Percentiles rank a stretch among this genome's conserved stretches.
These are phyloP conservation scores for Acanthurus tractus DNA, from an alignment of 2,797 vertebrate species.

Conservation along the genomic window DNA sequence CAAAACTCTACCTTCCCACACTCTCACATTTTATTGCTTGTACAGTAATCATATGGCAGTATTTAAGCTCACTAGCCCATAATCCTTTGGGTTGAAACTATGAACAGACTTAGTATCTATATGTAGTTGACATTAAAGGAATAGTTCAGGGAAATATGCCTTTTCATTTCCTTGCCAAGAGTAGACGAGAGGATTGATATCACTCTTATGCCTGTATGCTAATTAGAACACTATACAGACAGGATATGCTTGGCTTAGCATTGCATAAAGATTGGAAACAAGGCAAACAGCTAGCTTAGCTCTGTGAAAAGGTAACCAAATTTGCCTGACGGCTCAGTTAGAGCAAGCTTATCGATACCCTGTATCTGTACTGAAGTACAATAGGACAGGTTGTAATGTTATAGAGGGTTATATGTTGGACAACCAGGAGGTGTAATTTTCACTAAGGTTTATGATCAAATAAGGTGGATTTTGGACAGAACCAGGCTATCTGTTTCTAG, in stretches of 20 bases:
- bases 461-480: not conserved
- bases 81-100: slow-evolving; percentile 6
- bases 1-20: slow-evolving; percentile 42
- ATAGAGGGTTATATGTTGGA: no score
- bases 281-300: not conserved
- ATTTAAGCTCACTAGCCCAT: slow-evolving; percentile 19
- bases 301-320: not conserved
- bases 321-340: not conserved
- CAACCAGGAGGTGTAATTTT: no score
- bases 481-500: no score
- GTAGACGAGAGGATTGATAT: not conserved
- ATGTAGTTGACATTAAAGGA: not conserved
- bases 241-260: not conserved
- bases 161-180: not conserved
- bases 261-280: not conserved
- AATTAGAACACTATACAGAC: no score
- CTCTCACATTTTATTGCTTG: not conserved
- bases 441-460: no score
- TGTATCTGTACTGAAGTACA: not conserved
- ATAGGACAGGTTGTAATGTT: not conserved
- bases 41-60: not conserved
- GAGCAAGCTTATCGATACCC: not conserved
- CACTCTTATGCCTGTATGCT: not conserved
- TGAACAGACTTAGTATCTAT: not conserved
- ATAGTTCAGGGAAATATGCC: not conserved